These are phyloP conservation scores for Andrena marginata DNA, from an alignment of 2,888 invertebrate species.

Conservation along the genomic window DNA sequence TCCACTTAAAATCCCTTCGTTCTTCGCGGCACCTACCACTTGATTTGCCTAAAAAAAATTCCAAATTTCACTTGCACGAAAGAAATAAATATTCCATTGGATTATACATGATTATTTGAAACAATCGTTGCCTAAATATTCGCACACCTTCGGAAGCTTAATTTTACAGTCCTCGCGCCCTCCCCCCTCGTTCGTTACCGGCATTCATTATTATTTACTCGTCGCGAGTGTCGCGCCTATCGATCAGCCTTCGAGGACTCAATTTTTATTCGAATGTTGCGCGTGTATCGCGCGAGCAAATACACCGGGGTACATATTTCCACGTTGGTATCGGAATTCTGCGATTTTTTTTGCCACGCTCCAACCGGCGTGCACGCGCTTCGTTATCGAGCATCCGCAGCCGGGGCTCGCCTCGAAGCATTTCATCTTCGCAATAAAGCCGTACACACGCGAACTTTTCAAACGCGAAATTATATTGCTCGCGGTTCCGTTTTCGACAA, in stretches of 20 bases:
- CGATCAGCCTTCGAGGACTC: not conserved
- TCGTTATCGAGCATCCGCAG: constrained; percentile 26
- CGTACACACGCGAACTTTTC: constrained; percentile 21
- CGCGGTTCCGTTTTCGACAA: constrained; percentile 30
- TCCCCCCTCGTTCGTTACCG: not conserved
- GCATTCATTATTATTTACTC: not conserved
- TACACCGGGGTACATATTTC: not conserved
- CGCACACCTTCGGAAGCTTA: not conserved
- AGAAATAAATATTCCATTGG: no score
- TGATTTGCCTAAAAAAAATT: no score
- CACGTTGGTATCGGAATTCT: constrained; percentile 11
- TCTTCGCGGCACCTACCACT: no score
- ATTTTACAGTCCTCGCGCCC: not conserved
- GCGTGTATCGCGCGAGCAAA: not conserved
- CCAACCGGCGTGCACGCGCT: not conserved
- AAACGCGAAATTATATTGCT: constrained; percentile 37
- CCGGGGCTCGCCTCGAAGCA: not conserved
- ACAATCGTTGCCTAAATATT: not conserved
- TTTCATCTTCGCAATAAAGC: constrained; percentile 42
- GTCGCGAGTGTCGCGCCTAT: constrained; percentile 1
- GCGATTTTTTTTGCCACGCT: constrained; percentile 1
- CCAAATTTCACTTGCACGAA: no score
- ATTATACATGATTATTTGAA: no score
- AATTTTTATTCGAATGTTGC: constrained; percentile 2
- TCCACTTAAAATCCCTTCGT: no score